Percentiles rank a stretch among this genome's conserved stretches.
Conservation (phyloP, 2,797 vertebrate species). For the Gymnopithys bicolor region DNA sequence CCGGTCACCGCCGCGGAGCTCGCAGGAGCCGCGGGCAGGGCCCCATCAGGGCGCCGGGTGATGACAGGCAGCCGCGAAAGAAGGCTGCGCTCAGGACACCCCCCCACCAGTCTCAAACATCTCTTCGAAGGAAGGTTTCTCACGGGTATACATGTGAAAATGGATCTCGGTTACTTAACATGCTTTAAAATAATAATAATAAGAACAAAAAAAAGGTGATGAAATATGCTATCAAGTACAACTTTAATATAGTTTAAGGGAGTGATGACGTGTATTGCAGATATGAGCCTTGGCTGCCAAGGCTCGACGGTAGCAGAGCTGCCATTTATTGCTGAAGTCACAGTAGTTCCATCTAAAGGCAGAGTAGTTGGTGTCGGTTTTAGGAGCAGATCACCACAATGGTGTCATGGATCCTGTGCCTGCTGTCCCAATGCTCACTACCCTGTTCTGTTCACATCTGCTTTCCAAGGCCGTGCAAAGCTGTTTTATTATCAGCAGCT, state of each 20-base stretch:
- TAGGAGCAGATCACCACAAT: background rate
- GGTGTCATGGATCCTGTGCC: background rate
- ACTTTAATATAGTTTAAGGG: background rate
- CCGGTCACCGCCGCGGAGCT: background rate
- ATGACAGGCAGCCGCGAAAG: background rate
- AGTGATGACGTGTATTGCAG: background rate
- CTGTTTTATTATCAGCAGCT: background rate
- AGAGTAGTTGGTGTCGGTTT: background rate
- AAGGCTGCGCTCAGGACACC: background rate
- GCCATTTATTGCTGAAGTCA: background rate
- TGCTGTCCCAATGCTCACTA: background rate
- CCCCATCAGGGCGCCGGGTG: rapidly evolving
- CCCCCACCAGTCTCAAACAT: rapidly evolving
- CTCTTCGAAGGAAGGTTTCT: background rate
- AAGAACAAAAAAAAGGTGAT: background rate
- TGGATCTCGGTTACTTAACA: background rate
- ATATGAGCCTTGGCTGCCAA: rapidly evolving
- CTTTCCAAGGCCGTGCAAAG: background rate
- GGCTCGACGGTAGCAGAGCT: background rate
- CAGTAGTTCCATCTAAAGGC: background rate
- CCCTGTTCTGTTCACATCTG: background rate
- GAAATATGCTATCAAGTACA: background rate
- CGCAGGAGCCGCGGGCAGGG: background rate
- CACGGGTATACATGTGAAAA: rapidly evolving
- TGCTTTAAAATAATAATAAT: background rate